phyloP scores from a whole-genome alignment of 92 coral and sea anemone genomes.

The Montipora capitata region DNA sequence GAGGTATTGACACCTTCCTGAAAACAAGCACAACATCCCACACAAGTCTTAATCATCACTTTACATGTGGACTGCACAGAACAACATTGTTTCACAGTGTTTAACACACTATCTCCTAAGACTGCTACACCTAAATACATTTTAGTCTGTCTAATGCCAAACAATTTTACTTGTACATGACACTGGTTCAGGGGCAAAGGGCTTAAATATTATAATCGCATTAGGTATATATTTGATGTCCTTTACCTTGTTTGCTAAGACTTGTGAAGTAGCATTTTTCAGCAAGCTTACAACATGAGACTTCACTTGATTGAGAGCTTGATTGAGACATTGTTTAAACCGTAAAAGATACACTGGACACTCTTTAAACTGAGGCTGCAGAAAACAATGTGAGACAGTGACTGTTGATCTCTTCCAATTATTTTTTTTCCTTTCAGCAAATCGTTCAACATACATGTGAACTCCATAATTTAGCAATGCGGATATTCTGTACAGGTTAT shows the following conservation, averaged over 20 bases:
- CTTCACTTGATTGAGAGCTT: conserved; percentile 94
- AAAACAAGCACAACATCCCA: not conserved
- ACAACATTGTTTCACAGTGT: not conserved
- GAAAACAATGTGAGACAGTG: not conserved
- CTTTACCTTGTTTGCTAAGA: conserved; percentile 86
- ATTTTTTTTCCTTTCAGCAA: too few relatives aligned
- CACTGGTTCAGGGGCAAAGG: too few relatives aligned
- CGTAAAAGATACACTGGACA: conserved; percentile 84
- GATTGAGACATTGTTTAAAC: conserved; percentile 97
- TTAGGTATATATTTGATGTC: too few relatives aligned
- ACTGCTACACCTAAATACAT: too few relatives aligned
- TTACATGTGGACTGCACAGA: not conserved
- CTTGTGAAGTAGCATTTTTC: conserved; percentile 95
- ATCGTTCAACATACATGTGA: too few relatives aligned
- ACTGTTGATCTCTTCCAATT: too few relatives aligned
- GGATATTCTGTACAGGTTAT: too few relatives aligned
- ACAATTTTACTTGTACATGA: too few relatives aligned
- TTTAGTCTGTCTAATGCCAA: too few relatives aligned
- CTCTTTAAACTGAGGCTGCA: conserved; percentile 97
- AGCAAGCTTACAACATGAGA: conserved; percentile 92
- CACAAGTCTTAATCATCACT: not conserved
- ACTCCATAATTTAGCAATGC: too few relatives aligned
- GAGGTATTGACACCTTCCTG: conserved; percentile 80
- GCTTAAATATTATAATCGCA: too few relatives aligned
- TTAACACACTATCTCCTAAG: too few relatives aligned